phyloP scores from a whole-genome alignment of 1,140 invertebrate species.

The Papilio polyxenes region DNA sequence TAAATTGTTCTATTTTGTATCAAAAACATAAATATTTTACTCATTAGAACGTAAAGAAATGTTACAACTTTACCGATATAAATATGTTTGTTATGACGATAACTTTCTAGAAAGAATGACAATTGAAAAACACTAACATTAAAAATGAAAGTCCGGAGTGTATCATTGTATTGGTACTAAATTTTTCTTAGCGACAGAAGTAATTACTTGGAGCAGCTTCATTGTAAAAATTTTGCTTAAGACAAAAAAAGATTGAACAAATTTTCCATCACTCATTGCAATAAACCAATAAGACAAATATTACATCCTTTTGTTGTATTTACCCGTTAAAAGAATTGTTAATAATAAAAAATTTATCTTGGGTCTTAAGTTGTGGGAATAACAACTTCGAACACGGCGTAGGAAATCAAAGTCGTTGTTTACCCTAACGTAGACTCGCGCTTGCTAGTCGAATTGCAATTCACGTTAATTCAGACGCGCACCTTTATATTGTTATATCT shows the following conservation, averaged over 20 bases:
- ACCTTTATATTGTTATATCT: slow-evolving; percentile 80
- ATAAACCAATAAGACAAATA: not conserved
- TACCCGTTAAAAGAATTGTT: not conserved
- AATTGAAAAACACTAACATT: not conserved
- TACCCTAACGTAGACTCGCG: not conserved
- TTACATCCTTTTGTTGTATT: not conserved
- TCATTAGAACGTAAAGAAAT: not conserved
- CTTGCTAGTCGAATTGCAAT: slow-evolving; percentile 62
- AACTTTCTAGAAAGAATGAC: not conserved
- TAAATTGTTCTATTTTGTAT: slow-evolving; percentile 29
- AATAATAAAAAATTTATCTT: not conserved
- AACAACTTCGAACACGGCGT: not conserved
- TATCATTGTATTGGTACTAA: not conserved
- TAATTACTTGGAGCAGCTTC: not conserved
- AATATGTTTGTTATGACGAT: not conserved
- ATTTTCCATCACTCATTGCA: not conserved
- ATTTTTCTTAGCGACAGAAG: not conserved
- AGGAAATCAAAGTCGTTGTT: slow-evolving; percentile 16
- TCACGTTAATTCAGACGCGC: slow-evolving; percentile 72
- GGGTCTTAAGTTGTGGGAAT: not conserved
- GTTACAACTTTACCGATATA: not conserved
- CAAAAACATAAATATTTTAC: not conserved
- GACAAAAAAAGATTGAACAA: not conserved
- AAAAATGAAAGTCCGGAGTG: not conserved
- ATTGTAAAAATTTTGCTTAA: not conserved